Evolutionary conservation across 2,797 vertebrate genomes (phyloP).

Genomic region (Ctenopoma multispine): DNA sequence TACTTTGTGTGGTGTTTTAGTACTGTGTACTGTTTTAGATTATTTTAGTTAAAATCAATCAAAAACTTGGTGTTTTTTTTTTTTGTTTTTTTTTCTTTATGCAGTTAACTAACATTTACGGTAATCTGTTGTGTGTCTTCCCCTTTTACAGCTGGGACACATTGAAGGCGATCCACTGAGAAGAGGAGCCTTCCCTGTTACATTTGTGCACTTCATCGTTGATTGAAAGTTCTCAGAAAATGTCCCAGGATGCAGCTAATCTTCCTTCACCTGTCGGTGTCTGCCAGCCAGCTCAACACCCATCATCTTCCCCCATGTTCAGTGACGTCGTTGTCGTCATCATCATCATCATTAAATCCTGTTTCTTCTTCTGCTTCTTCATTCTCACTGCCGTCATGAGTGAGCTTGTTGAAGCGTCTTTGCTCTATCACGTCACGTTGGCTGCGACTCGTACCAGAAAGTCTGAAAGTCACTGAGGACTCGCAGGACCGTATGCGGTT

Average conservation of each 20-base stretch:
- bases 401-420: constrained; percentile 25
- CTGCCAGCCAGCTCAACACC: constrained; percentile 22
- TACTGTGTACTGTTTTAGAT: constrained; percentile 12
- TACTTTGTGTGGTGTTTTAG: constrained; percentile 19
- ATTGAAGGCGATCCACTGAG: constrained; percentile 95
- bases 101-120: no score
- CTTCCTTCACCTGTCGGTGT: constrained; percentile 10
- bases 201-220: constrained; percentile 95
- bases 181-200: constrained; percentile 96
- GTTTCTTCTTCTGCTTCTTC: neutral
- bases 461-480: constrained; percentile 31
- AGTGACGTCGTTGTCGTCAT: constrained; percentile 10
- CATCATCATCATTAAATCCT: constrained; percentile 9
- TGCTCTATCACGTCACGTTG: constrained; percentile 13
- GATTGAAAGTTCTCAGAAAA: constrained; percentile 83
- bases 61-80: neutral
- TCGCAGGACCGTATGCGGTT: constrained; percentile 45
- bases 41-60: neutral
- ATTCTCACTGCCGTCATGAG: constrained; percentile 19
- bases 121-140: neutral
- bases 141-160: constrained; percentile 90
- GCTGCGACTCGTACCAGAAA: constrained; percentile 9
- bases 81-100: no score
- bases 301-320: constrained; percentile 7
- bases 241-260: constrained; percentile 13